Evolutionary conservation across 2,797 vertebrate genomes (phyloP).

Genomic region (Gadopsis bispinosus): DNA sequence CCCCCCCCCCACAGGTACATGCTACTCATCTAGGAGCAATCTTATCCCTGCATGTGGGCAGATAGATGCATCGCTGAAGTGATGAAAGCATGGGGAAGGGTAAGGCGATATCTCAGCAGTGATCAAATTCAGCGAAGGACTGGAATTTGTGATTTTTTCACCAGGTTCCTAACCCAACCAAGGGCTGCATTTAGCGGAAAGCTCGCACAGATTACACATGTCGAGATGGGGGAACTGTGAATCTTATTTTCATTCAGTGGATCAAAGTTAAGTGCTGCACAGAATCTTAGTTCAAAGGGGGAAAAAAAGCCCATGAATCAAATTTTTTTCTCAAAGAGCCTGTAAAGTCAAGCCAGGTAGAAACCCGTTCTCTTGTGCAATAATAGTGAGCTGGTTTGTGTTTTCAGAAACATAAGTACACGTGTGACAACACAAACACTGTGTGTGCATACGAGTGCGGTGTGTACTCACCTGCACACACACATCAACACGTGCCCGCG

Average conservation of each 20-base stretch:
- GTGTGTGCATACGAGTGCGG: background rate
- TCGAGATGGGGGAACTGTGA: background rate
- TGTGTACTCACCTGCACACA: slow-evolving; percentile 29
- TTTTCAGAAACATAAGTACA: slow-evolving; percentile 25
- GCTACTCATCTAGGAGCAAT: slow-evolving; percentile 38
- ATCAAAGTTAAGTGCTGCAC: background rate
- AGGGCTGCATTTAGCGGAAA: slow-evolving; percentile 39
- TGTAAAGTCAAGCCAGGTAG: background rate
- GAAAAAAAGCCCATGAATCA: background rate
- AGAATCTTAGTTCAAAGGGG: background rate
- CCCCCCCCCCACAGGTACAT: background rate
- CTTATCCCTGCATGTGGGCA: slow-evolving; percentile 27
- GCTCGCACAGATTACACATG: background rate
- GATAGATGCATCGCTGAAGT: slow-evolving; percentile 11
- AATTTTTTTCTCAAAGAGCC: background rate
- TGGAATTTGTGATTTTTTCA: slow-evolving; percentile 29
- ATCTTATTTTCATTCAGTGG: slow-evolving; percentile 2
- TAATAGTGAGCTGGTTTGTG: slow-evolving; percentile 3
- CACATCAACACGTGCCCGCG: slow-evolving; percentile 18
- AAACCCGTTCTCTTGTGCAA: background rate
- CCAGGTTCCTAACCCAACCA: slow-evolving; percentile 34
- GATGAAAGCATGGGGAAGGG: slow-evolving; percentile 36
- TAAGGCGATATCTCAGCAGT: slow-evolving; percentile 31
- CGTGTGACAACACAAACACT: slow-evolving; percentile 21
- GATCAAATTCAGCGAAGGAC: slow-evolving; percentile 41